Percentiles rank a stretch among this genome's conserved stretches.
These are phyloP conservation scores for Bombus waltoni DNA, from an alignment of 1,140 invertebrate species.

Conservation along the genomic window DNA sequence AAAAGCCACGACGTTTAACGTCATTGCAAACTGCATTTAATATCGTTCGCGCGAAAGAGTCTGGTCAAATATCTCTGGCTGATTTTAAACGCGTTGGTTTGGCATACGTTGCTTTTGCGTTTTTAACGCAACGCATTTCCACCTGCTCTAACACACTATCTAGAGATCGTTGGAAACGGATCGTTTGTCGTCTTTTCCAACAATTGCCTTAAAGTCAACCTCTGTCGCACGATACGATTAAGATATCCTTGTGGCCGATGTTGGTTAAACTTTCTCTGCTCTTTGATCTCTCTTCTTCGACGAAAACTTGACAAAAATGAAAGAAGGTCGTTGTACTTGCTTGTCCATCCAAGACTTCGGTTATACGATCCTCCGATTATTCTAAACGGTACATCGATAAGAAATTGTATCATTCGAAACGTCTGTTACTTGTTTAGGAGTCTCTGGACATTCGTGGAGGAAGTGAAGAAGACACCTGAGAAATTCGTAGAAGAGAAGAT, in stretches of 20 bases:
- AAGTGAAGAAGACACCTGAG: slow-evolving; percentile 73
- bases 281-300: not conserved
- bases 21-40: not conserved
- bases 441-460: slow-evolving; percentile 76
- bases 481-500: slow-evolving; percentile 67
- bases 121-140: not conserved
- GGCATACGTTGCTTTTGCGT: not conserved
- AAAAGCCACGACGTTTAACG: not conserved
- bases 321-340: not conserved
- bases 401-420: not conserved
- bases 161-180: not conserved
- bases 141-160: fast-evolving
- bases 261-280: too few relatives aligned
- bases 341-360: not conserved
- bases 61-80: not conserved
- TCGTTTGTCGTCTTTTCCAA: not conserved
- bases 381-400: too few relatives aligned
- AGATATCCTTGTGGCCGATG: not conserved
- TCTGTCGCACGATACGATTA: not conserved
- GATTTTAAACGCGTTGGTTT: not conserved
- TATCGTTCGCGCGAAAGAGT: not conserved
- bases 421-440: slow-evolving; percentile 58
- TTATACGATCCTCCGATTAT: not conserved
- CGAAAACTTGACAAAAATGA: not conserved
- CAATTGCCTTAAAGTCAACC: not conserved